Evolutionary conservation across 2,797 vertebrate genomes (phyloP), one percentile per base, ranked within the genome.

Genomic region (Benthosema pterotum): DNA sequence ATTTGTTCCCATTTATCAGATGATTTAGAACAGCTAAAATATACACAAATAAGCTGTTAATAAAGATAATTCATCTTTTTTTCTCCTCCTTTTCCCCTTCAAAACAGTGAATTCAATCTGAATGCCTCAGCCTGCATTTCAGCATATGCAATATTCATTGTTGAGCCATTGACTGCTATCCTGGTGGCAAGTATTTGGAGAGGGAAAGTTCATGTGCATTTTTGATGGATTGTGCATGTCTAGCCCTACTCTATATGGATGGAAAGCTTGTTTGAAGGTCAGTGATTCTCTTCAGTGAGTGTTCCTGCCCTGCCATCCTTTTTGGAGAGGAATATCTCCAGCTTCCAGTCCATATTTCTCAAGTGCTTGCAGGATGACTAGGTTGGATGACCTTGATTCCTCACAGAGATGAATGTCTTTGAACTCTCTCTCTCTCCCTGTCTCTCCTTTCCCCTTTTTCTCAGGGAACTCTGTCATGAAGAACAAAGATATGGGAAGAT

Each of bases 121-220:
- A 87, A 57, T 59, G 28, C 59, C 57, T 43, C 78, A 74, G 72
- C 54, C 82, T 67, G 66, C 74, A 86, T 82, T 88, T 85, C 87
- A 74, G 38, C 67, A 69, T 85, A 90, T 92, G 88, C 86, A 92
- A 92, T 91, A 91, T 89, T 91, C 89, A 92, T 91, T 85, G 87
- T 86, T 87, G 85, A 89, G 88, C 89, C 89, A 88, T 83, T 89
- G 90, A 87, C 84, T 89, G 86, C 86, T 88, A 87, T 89, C 86
- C 81, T 85, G 89, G 83, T 76, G 76, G 86, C 89, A 90, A 90
- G 84, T 88, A 89, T 91, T 91, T 87, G 85, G 87, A 89, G 89
- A 90, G 83, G 83, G 84, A 91, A 92, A 92, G 90, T 91, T 91
- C 90, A 91, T 88, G 88, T 91, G 86, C 88, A 89, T 89, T 90